Conservation (phyloP, 2,797 vertebrate genomes). For the Paramormyrops hopkinsi region DNA sequence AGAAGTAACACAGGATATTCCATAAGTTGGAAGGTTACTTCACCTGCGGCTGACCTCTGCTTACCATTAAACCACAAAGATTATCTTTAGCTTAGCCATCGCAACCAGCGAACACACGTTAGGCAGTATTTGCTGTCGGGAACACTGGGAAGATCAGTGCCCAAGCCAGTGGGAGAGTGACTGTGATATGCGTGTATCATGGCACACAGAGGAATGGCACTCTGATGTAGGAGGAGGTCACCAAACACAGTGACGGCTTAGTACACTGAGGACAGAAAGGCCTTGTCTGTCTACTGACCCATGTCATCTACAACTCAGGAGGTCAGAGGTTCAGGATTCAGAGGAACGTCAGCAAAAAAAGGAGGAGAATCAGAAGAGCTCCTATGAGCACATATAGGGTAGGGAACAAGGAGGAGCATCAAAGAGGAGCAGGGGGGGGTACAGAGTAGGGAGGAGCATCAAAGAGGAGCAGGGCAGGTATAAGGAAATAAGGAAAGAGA, state of each 20-base stretch:
- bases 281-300: slow-evolving; percentile 3
- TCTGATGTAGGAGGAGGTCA: background rate
- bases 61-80: background rate
- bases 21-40: slow-evolving; percentile 13
- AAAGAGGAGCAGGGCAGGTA: background rate
- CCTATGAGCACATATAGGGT: background rate
- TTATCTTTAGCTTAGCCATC: background rate
- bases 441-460: background rate
- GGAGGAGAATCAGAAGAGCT: background rate
- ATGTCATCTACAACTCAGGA: background rate
- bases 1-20: slow-evolving; percentile 43
- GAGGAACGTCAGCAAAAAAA: background rate
- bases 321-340: background rate
- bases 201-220: background rate
- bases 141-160: background rate
- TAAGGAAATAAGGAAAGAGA: background rate
- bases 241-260: background rate
- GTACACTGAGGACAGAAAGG: background rate
- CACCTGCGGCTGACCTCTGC: slow-evolving; percentile 14
- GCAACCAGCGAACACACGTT: background rate
- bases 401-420: background rate
- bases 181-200: background rate
- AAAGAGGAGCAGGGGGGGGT: background rate
- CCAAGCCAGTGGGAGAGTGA: background rate
- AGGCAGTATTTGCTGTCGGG: background rate